A percentile compares a stretch with the other conserved stretches of the same genome.
Conservation (phyloP, 2,888 invertebrate genomes). For the Epirrita christyi region DNA sequence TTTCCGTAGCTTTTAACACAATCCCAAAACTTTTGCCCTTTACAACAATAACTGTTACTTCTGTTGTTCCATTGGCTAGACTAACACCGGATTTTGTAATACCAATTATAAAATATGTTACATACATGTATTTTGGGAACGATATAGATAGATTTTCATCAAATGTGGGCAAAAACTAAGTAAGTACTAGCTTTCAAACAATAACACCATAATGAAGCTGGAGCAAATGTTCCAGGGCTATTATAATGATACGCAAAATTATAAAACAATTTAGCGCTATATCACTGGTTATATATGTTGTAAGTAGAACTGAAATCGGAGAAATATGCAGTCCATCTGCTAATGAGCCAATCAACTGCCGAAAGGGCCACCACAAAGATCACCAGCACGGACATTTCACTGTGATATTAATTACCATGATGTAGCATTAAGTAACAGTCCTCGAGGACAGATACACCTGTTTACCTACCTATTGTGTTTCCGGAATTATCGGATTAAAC, state of each 20-base stretch:
- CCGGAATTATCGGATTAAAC: conserved; percentile 47
- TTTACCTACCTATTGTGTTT: conserved; percentile 45
- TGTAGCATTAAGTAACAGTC: conserved; percentile 13
- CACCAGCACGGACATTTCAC: conserved; percentile 14
- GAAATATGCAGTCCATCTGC: background rate
- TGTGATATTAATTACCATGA: conserved; percentile 29
- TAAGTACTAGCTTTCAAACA: too few species aligned
- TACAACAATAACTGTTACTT: conserved; percentile 12
- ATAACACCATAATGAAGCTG: too few species aligned
- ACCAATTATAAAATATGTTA: too few species aligned
- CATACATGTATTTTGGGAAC: too few species aligned
- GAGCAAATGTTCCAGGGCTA: too few species aligned
- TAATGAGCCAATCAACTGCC: conserved; percentile 10
- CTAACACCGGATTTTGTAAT: background rate
- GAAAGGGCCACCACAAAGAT: too few species aligned
- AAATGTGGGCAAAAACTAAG: too few species aligned
- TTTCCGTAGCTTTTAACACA: conserved; percentile 19
- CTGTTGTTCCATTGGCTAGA: background rate
- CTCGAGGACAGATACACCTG: conserved; percentile 30
- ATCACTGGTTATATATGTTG: too few species aligned
- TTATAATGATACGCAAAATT: too few species aligned
- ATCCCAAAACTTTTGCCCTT: conserved; percentile 12
- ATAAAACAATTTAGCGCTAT: too few species aligned
- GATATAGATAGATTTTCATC: too few species aligned
- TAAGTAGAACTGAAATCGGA: conserved; percentile 2